Conservation (phyloP, 1,140 invertebrate genomes). For the Calliphora vicina region DNA sequence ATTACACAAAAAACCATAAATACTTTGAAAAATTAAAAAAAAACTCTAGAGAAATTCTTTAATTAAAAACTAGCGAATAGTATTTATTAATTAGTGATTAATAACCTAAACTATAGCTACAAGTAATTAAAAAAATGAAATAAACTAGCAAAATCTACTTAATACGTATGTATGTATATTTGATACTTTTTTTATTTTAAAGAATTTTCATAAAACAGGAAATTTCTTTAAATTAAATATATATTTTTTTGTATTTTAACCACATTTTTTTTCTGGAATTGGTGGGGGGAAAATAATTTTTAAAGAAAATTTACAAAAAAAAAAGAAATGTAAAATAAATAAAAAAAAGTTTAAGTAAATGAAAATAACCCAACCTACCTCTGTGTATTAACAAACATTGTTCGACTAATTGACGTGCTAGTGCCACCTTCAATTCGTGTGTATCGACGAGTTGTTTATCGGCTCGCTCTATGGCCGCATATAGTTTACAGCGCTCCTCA, state of each 20-base stretch:
- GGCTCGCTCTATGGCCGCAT: slow-evolving; percentile 49
- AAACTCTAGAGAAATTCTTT: neutral
- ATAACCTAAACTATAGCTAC: slow-evolving; percentile 9
- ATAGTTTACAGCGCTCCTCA: slow-evolving; percentile 54
- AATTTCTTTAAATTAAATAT: neutral
- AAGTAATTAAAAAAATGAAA: neutral
- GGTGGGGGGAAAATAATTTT: neutral
- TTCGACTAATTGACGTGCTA: slow-evolving; percentile 49
- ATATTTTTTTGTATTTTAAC: neutral
- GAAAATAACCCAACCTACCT: slow-evolving; percentile 41
- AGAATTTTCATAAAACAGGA: neutral
- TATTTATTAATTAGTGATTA: neutral
- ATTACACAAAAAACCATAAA: neutral
- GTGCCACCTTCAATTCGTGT: slow-evolving; percentile 49
- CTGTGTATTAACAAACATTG: slow-evolving; percentile 52
- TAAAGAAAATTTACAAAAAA: neutral
- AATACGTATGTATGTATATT: neutral
- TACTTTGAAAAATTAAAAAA: neutral
- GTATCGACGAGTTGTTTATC: slow-evolving; percentile 50
- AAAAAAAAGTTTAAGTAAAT: neutral
- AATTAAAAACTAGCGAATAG: neutral
- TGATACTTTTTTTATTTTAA: neutral
- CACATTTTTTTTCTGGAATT: too few species aligned
- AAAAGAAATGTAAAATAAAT: neutral
- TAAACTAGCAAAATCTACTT: neutral